Evolutionary conservation across 37 sponge, comb jelly and placozoan species (phyloP), one percentile per base, ranked within the genome.

Genomic region (Beroe forskalii): DNA sequence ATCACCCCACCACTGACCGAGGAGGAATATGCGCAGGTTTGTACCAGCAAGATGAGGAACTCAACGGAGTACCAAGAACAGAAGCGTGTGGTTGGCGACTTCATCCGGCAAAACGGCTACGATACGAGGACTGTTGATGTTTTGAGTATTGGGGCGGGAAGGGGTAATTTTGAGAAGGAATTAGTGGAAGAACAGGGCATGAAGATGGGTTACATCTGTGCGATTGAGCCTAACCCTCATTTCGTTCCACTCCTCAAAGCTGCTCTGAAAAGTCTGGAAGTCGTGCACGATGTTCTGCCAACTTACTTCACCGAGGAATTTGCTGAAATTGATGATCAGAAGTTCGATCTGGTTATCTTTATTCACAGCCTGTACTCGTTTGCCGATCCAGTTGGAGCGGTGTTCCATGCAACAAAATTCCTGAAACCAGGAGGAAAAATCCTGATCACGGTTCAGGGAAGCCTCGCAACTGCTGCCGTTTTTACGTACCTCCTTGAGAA

Each of bases 341-440:
- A 63, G 66, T 63, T 63, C 25, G 66, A 63, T 20, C 25, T 63
- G 4, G 25, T 63, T 30, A 4, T 63, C 28, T 63, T 63, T 20
- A 3, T 3, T 20, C 66, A 63, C 25, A 63, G 66, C 25, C 66
- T 63, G 66, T 63, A 63, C 25, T 24, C 28, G 4, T 63, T 63
- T 20, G 66, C 20, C 2, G 66, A 63, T 30, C 66, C 66, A 20
- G 28, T 28, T 19, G n/a, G 66, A n/a, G 14, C 66, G 9, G 66
- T 63, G 23, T 30, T 63, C n/a, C n/a, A 63, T 63, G 66, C 66
- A 3, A 63, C 25, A 23, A 63, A 63, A 8, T 63, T 63, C 66
- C 66, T 63, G 9, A 63, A 8, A n/a, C 66, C 66, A 63, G 66
- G 66, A 63, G 66, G 66, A 19, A 63, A 63, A 19, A 20, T 63